Conservation (phyloP, 2,888 invertebrate species). For the Pristionchus exspectatus region DNA sequence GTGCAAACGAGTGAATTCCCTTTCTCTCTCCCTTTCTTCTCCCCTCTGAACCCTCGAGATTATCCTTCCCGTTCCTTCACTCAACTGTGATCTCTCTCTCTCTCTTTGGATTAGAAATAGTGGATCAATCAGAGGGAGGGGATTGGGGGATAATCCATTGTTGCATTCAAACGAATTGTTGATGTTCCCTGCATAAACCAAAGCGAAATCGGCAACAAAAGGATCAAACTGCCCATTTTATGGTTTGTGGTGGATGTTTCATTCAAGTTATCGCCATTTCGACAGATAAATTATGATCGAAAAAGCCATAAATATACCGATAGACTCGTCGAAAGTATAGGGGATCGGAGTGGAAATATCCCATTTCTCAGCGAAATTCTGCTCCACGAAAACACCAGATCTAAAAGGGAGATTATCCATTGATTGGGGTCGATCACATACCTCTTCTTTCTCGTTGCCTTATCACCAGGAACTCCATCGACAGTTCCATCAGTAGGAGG, state of each 20-base stretch:
- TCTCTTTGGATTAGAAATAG: conserved; percentile 10
- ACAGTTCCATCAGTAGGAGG: neutral
- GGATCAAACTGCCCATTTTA: neutral
- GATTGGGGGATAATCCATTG: neutral
- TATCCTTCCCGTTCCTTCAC: neutral
- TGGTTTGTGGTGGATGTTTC: neutral
- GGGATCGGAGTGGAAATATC: conserved; percentile 66
- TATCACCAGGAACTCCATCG: neutral
- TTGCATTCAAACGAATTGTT: neutral
- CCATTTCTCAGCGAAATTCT: conserved; percentile 62
- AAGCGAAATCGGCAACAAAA: neutral
- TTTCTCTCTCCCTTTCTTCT: neutral
- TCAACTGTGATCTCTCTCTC: neutral
- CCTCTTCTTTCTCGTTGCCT: conserved; percentile 32
- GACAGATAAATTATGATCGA: neutral
- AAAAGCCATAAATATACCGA: conserved; percentile 57
- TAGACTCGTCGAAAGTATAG: conserved; percentile 65
- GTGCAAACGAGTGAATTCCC: neutral
- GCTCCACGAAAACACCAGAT: conserved; percentile 56
- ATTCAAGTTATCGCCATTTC: neutral
- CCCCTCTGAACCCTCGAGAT: neutral
- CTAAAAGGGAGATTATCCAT: neutral
- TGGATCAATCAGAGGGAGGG: neutral
- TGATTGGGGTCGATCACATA: neutral
- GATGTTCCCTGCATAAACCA: conserved; percentile 3